Conservation (phyloP, 2,113 vertebrate species). For the Bubo bubo region DNA sequence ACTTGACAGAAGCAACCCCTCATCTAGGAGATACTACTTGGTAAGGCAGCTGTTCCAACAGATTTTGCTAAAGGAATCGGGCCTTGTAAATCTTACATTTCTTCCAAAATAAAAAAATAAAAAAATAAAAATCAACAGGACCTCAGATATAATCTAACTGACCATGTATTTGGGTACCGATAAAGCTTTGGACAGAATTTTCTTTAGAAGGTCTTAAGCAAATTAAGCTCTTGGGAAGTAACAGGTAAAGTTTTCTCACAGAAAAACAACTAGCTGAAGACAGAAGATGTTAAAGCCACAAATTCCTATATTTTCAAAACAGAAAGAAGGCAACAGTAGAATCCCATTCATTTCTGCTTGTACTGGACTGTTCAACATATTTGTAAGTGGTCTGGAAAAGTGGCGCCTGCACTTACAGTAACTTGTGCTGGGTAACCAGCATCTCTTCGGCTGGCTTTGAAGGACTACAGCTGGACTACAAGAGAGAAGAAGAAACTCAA, state of each 20-base stretch:
- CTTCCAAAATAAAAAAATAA: neutral
- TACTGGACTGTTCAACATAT: too few species aligned
- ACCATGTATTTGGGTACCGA: neutral
- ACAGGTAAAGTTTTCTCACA: neutral
- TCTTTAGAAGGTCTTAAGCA: neutral
- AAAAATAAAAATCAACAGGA: neutral
- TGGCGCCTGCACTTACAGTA: accelerated
- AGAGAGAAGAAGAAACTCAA: neutral
- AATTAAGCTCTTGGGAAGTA: neutral
- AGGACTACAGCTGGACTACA: neutral
- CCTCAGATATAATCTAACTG: neutral
- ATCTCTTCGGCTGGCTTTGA: neutral
- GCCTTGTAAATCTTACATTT: neutral
- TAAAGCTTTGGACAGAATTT: neutral
- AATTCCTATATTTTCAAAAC: neutral
- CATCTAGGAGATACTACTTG: too few species aligned
- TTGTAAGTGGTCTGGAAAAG: neutral
- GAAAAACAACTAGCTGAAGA: neutral
- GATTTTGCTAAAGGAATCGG: neutral
- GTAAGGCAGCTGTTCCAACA: neutral
- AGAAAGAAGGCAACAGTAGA: neutral
- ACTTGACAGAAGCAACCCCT: neutral
- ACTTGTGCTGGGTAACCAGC: neutral
- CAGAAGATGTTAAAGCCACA: neutral
- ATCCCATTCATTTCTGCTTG: neutral